Evolutionary conservation across 1,140 invertebrate genomes (phyloP).

Genomic region (Proales similis): DNA sequence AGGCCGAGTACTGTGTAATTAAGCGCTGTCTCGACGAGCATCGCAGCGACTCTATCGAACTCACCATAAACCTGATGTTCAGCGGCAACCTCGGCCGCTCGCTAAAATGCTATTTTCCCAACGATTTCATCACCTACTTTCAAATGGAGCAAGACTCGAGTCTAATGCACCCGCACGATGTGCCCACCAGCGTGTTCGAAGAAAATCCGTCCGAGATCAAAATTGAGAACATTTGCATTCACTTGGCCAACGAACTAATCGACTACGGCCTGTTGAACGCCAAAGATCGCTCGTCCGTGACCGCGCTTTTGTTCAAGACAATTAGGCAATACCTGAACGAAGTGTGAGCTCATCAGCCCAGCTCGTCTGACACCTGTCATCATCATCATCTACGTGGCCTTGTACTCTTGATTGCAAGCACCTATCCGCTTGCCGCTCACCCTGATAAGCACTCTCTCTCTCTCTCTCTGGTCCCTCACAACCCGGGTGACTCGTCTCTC

Average conservation of each 20-base stretch:
- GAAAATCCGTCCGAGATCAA: conserved; percentile 3
- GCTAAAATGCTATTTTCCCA: conserved; percentile 1
- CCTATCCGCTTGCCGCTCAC: no score
- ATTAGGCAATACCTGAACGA: conserved; percentile 32
- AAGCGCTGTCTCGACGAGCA: no score
- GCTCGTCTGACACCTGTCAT: no score
- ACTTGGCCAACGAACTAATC: conserved; percentile 35
- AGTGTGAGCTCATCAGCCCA: no score
- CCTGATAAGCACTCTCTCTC: no score
- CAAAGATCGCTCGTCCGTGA: conserved; percentile 16
- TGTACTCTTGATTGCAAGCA: no score
- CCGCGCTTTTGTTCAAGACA: conserved; percentile 22
- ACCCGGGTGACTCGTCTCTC: no score
- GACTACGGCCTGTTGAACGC: conserved; percentile 29
- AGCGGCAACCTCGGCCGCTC: not conserved
- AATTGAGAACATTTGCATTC: conserved; percentile 7
- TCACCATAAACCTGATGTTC: conserved; percentile 4
- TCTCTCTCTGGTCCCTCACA: no score
- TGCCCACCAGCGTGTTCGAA: not conserved
- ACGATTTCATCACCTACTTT: conserved; percentile 6
- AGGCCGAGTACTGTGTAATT: no score
- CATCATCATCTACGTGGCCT: no score
- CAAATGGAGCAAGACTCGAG: conserved; percentile 3
- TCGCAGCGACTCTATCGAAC: no score
- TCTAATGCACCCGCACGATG: not conserved